Evolutionary conservation across 2,113 vertebrate species (phyloP).

Genomic region (Leptobrachium leishanense): DNA sequence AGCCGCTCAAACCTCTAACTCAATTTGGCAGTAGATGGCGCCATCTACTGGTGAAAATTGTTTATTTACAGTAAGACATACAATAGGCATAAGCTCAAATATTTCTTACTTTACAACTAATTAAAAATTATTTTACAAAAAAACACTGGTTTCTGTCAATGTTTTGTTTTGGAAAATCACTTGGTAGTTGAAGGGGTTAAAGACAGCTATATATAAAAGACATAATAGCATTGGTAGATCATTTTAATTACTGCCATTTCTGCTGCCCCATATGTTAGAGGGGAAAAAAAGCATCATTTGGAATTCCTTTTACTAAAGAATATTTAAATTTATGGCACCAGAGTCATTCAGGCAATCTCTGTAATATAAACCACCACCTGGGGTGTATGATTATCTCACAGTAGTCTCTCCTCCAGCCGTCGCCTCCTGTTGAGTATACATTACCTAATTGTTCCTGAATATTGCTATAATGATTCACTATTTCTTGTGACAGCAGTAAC

Average conservation of each 20-base stretch:
- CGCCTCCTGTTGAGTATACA: conserved; percentile 37
- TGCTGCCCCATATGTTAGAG: background rate
- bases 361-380: conserved; percentile 42
- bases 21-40: too few species aligned
- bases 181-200: too few species aligned
- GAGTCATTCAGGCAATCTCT: conserved; percentile 28
- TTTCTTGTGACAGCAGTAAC: conserved; percentile 37
- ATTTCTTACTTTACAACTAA: too few species aligned
- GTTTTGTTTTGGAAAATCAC: too few species aligned
- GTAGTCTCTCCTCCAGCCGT: conserved; percentile 41
- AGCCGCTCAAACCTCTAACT: too few species aligned
- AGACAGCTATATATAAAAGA: too few species aligned
- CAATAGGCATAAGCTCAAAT: too few species aligned
- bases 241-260: background rate
- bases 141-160: too few species aligned
- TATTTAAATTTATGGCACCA: conserved; percentile 20
- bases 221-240: too few species aligned
- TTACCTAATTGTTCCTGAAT: conserved; percentile 44
- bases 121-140: too few species aligned
- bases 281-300: conserved; percentile 19
- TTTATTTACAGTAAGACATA: too few species aligned
- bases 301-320: conserved; percentile 2
- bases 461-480: conserved; percentile 47
- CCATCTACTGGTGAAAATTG: too few species aligned
- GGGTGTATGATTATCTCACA: conserved; percentile 46